phyloP scores from a whole-genome alignment of 2,888 invertebrate genomes.

The Odontocerum albicorne region DNA sequence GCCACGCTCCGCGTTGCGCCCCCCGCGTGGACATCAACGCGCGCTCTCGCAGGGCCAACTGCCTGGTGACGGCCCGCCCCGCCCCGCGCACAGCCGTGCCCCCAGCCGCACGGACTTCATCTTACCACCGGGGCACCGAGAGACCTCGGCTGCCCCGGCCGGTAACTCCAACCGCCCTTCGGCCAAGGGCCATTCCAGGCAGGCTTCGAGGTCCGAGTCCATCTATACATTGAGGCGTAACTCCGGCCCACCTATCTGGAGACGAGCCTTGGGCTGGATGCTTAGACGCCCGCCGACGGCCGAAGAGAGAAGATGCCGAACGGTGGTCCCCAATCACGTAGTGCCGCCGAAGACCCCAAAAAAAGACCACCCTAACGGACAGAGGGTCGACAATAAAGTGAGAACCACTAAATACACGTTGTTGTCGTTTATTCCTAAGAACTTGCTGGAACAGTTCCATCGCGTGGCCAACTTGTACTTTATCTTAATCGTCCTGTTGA shows the following conservation, averaged over 20 bases:
- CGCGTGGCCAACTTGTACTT: conserved; percentile 97
- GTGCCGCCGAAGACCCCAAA: conserved; percentile 79
- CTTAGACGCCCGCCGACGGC: conserved; percentile 63
- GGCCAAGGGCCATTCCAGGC: conserved; percentile 76
- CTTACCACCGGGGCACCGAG: conserved; percentile 83
- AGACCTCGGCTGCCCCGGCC: conserved; percentile 53
- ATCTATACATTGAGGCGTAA: conserved; percentile 83
- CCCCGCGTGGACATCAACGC: conserved; percentile 75
- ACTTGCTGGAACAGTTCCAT: conserved; percentile 96
- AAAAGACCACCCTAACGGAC: conserved; percentile 82
- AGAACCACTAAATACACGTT: conserved; percentile 94
- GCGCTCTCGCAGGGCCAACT: conserved; percentile 89
- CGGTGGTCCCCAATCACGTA: conserved; percentile 83
- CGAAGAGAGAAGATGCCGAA: conserved; percentile 69
- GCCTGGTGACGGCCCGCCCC: conserved; percentile 57
- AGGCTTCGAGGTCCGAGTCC: conserved; percentile 86
- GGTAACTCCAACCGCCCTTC: conserved; percentile 54
- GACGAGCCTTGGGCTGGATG: conserved; percentile 63
- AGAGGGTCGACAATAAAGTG: conserved; percentile 80
- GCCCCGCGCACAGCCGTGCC: conserved; percentile 75
- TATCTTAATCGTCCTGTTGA: conserved; percentile 92
- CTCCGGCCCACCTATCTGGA: conserved; percentile 72
- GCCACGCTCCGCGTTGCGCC: conserved; percentile 72
- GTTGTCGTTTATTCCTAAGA: conserved; percentile 92
- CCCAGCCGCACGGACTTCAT: conserved; percentile 89